Evolutionary conservation across 2,113 vertebrate genomes (phyloP).

Genomic region (Myiagra hebetior): DNA sequence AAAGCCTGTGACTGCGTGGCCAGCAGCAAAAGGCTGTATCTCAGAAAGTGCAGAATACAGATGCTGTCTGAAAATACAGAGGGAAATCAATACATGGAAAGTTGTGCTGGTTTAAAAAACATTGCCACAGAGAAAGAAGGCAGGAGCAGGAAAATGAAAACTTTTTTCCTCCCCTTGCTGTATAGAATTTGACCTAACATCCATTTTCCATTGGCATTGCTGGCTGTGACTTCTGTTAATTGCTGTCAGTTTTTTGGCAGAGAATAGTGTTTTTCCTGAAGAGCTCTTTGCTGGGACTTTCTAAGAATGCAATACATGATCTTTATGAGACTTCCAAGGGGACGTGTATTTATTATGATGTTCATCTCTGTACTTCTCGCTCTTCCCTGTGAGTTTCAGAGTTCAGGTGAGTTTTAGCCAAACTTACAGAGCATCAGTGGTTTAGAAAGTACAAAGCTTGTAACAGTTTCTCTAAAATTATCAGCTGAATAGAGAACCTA

Average conservation of each 20-base stretch:
- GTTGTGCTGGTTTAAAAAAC: not conserved
- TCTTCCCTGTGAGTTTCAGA: not conserved
- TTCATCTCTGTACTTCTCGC: not conserved
- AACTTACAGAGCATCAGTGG: not conserved
- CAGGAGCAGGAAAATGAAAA: not conserved
- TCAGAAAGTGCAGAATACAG: not conserved
- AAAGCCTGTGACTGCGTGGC: not conserved
- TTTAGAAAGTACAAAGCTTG: not conserved
- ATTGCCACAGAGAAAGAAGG: not conserved
- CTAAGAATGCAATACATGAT: not conserved
- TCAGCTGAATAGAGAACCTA: not conserved
- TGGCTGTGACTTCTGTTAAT: not conserved
- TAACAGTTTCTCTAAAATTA: not conserved
- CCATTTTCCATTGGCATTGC: not conserved
- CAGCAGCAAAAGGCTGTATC: not conserved
- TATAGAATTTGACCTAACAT: not conserved
- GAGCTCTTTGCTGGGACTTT: not conserved
- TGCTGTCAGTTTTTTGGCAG: not conserved
- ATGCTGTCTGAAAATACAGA: not conserved
- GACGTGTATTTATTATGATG: not conserved
- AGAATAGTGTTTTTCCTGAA: not conserved
- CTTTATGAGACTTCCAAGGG: not conserved
- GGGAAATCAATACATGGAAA: not conserved
- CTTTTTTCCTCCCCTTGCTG: rapidly evolving
- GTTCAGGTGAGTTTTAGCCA: not conserved